These are phyloP conservation scores for Sinella curviseta DNA, from an alignment of 1,140 invertebrate genomes.

Conservation along the genomic window DNA sequence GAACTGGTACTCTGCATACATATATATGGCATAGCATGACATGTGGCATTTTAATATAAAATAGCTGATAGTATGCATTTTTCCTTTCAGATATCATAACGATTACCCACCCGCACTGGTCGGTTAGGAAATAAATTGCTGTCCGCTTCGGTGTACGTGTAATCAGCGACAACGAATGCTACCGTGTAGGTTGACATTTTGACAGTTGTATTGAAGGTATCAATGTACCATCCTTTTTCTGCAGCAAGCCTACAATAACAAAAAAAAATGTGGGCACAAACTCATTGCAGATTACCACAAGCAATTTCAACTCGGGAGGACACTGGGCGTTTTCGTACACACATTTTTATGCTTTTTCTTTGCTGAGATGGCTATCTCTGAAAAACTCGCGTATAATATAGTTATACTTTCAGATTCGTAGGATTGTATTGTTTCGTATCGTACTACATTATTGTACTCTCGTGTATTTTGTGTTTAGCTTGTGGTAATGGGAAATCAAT, in stretches of 20 bases:
- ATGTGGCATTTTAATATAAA: neutral
- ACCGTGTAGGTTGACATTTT: conserved; percentile 25
- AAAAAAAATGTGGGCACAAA: neutral
- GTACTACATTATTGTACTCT: no score
- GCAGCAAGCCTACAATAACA: neutral
- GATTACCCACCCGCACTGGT: conserved; percentile 2
- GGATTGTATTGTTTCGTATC: neutral
- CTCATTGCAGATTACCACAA: neutral
- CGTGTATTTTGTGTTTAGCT: no score
- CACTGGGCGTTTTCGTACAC: neutral
- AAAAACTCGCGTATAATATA: no score
- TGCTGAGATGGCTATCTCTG: no score
- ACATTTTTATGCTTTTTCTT: neutral
- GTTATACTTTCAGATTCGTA: no score
- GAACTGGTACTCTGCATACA: no score
- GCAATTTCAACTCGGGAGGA: neutral
- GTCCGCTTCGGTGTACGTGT: neutral
- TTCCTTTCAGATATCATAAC: no score
- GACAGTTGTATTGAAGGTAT: conserved; percentile 28
- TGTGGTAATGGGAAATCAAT: conserved; percentile 14
- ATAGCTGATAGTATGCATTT: no score
- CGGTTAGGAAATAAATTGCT: neutral
- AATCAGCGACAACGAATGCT: conserved; percentile 13
- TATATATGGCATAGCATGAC: no score
- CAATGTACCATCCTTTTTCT: conserved; percentile 21